Evolutionary conservation across 1,140 invertebrate species (phyloP).

Genomic region (Monochamus saltuarius): DNA sequence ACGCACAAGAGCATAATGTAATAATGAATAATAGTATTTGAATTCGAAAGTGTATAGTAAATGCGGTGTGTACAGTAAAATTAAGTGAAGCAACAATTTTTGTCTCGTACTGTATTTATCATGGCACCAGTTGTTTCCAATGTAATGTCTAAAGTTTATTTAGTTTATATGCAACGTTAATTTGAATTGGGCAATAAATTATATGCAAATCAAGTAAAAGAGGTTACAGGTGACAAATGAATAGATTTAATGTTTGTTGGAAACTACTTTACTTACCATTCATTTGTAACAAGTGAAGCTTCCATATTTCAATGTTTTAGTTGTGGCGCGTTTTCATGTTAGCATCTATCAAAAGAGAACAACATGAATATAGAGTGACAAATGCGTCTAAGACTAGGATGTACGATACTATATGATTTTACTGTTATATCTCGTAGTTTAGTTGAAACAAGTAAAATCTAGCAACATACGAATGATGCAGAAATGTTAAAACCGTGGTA

Average conservation of each 20-base stretch:
- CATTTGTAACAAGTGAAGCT: conserved; percentile 5
- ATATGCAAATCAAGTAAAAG: not conserved
- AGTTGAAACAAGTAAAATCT: not conserved
- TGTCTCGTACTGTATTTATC: not conserved
- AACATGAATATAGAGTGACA: conserved; percentile 6
- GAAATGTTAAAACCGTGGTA: not conserved
- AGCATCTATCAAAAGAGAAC: conserved; percentile 9
- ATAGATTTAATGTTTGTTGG: conserved; percentile 6
- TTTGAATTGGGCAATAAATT: not conserved
- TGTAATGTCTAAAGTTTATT: conserved; percentile 1
- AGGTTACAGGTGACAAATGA: conserved; percentile 10
- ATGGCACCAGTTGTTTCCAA: not conserved
- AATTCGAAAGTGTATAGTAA: too few species aligned
- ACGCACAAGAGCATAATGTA: too few species aligned
- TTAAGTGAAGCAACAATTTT: not conserved
- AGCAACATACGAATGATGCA: not conserved
- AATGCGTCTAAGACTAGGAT: not conserved
- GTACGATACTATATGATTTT: not conserved
- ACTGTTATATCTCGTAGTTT: not conserved
- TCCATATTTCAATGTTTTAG: conserved; percentile 8
- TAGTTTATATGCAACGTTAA: not conserved
- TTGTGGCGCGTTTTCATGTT: conserved; percentile 1
- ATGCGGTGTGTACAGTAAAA: too few species aligned
- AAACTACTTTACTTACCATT: conserved; percentile 8
- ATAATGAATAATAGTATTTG: too few species aligned